Percentiles rank a stretch among this genome's conserved stretches.
Conservation (phyloP, 2,797 vertebrate genomes). For the Macrochelys suwanniensis region DNA sequence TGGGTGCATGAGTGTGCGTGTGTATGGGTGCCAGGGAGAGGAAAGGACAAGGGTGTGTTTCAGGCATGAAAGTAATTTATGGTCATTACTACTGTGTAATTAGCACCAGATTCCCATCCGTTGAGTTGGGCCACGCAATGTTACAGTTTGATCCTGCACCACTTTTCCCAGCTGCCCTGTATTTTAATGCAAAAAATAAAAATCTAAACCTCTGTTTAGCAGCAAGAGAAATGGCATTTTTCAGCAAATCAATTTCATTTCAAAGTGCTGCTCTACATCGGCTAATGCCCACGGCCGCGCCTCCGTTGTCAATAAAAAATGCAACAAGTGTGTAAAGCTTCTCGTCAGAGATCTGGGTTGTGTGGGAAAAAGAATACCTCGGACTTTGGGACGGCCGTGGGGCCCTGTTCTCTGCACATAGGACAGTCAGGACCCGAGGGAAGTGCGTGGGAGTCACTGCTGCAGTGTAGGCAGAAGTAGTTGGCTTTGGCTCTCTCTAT, state of each 20-base stretch:
- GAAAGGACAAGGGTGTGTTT: neutral
- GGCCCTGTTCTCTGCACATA: neutral
- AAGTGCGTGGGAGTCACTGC: neutral
- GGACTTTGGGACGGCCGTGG: neutral
- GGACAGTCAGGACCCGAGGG: no score
- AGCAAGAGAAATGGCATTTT: neutral
- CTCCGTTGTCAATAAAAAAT: neutral
- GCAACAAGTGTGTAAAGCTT: neutral
- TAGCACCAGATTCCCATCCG: neutral
- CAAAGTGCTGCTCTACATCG: neutral
- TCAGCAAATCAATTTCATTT: constrained; percentile 9
- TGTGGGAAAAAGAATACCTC: neutral
- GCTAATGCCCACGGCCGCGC: neutral
- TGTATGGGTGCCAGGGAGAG: neutral
- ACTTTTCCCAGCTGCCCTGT: neutral
- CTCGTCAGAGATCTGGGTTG: neutral
- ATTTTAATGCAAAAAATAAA: neutral
- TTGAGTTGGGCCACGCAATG: neutral
- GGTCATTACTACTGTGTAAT: neutral
- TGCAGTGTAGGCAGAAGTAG: neutral
- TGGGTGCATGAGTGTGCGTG: no score
- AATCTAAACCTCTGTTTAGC: neutral
- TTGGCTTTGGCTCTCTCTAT: neutral
- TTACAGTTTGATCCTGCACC: neutral
- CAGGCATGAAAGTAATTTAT: neutral